A percentile compares a stretch with the other conserved stretches of the same genome.
Conservation (phyloP, 2,113 vertebrate species). For the Crotalus helleri region DNA sequence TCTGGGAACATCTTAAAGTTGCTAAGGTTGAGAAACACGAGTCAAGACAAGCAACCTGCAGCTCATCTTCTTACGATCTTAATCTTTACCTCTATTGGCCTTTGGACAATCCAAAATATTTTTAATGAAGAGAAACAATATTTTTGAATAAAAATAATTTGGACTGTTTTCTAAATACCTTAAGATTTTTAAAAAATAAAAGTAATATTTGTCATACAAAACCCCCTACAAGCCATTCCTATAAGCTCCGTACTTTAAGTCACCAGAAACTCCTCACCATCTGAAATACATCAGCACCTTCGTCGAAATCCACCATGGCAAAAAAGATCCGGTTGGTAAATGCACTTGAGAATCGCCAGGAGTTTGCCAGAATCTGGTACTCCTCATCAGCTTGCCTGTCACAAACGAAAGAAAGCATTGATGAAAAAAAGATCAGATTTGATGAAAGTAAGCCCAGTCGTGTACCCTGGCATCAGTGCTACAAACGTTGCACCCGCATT, state of each 20-base stretch:
- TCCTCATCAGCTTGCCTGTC: constrained; percentile 95
- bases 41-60: background rate
- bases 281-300: constrained; percentile 96
- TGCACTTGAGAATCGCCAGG: constrained; percentile 93
- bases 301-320: constrained; percentile 94
- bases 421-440: background rate
- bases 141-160: background rate
- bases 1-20: background rate
- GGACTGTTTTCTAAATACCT: background rate
- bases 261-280: constrained; percentile 77
- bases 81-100: too few species aligned
- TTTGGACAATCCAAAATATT: background rate
- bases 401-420: background rate
- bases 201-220: fast-evolving
- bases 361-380: constrained; percentile 94
- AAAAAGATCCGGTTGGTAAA: constrained; percentile 97
- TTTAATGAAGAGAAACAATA: background rate
- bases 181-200: background rate
- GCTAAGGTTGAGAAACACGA: background rate
- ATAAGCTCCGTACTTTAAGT: background rate
- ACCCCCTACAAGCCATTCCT: background rate
- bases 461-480: background rate
- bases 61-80: background rate
- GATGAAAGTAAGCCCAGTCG: background rate
- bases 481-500: background rate